phyloP scores from a whole-genome alignment of 2,113 vertebrate genomes.

The Rhabdornis inornatus region DNA sequence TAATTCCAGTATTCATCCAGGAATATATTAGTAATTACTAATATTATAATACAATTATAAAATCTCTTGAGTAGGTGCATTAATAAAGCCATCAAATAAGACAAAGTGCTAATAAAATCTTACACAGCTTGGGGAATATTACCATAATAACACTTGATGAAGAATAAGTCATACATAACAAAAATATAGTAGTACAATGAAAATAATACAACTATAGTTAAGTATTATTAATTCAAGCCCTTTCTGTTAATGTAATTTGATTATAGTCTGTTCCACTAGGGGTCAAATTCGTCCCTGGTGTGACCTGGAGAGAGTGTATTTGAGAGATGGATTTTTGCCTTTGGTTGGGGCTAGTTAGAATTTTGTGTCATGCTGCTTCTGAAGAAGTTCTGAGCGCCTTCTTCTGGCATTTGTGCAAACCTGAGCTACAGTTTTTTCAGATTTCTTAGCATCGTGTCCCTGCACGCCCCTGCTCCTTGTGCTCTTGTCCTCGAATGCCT shows the following conservation, averaged over 20 bases:
- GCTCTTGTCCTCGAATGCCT: not conserved
- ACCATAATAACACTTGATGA: not conserved
- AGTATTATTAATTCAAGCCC: not conserved
- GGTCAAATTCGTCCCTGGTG: not conserved
- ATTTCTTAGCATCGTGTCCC: not conserved
- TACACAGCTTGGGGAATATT: not conserved
- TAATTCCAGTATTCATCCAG: not conserved
- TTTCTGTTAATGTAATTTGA: not conserved
- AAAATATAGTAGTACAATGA: not conserved
- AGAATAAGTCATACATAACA: constrained; percentile 8
- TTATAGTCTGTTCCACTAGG: not conserved
- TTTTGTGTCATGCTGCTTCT: not conserved
- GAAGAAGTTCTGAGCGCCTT: not conserved
- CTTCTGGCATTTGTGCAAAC: not conserved
- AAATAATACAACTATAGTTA: not conserved
- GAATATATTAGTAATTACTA: not conserved
- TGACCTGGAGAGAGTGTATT: not conserved
- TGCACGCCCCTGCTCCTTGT: not conserved
- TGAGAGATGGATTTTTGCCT: not conserved
- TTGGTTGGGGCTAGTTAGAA: not conserved
- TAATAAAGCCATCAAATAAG: constrained; percentile 37
- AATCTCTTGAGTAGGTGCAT: not conserved
- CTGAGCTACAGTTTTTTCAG: not conserved
- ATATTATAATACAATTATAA: constrained; percentile 8
- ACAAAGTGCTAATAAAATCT: constrained; percentile 46